These are phyloP conservation scores for Andricus curvator DNA, from an alignment of 2,888 invertebrate genomes.

Conservation along the genomic window DNA sequence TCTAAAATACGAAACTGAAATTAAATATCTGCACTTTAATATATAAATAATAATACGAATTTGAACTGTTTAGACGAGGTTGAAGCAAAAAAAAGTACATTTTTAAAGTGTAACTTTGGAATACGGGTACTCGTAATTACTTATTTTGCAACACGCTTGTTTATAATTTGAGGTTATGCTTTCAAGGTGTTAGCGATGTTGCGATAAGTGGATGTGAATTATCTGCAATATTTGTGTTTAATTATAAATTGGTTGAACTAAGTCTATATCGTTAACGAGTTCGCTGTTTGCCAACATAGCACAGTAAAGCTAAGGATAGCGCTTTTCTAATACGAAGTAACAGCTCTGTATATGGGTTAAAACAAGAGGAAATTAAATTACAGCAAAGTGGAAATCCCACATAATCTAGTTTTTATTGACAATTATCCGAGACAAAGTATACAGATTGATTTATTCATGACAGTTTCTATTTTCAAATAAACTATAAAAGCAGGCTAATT, in stretches of 20 bases:
- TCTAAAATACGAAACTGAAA: too few relatives aligned
- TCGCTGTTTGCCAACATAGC: neutral
- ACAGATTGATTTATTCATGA: too few relatives aligned
- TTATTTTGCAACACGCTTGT: neutral
- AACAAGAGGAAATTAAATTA: neutral
- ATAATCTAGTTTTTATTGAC: too few relatives aligned
- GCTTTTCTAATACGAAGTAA: slow-evolving; percentile 1
- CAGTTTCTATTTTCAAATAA: too few relatives aligned
- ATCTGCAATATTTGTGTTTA: slow-evolving; percentile 16
- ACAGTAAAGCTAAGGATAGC: neutral
- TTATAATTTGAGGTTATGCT: neutral
- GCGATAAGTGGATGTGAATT: neutral
- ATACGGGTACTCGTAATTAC: neutral
- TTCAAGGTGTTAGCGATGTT: neutral
- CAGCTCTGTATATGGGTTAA: neutral
- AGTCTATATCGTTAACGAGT: neutral
- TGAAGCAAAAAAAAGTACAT: neutral
- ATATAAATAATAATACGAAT: too few relatives aligned
- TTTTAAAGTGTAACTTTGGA: neutral
- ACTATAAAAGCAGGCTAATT: too few relatives aligned
- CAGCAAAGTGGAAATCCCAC: neutral
- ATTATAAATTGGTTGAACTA: slow-evolving; percentile 18
- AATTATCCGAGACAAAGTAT: too few relatives aligned
- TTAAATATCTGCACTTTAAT: too few relatives aligned
- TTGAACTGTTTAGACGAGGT: too few relatives aligned